These are phyloP conservation scores for Aramus guarauna DNA, from an alignment of 2,113 vertebrate genomes.

Conservation along the genomic window DNA sequence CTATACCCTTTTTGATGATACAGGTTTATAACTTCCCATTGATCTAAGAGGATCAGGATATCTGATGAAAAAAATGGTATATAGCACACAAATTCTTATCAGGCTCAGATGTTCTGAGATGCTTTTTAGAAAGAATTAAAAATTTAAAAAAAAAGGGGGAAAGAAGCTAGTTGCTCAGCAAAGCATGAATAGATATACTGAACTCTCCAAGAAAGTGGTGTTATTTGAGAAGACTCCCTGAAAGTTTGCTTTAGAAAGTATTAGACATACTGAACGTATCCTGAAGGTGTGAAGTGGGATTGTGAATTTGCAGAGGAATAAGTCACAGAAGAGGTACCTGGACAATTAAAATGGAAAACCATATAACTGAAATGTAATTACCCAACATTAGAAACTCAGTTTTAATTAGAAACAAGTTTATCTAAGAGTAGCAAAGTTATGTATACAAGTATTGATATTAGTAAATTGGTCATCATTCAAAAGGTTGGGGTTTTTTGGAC, in stretches of 20 bases:
- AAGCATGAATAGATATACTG: neutral
- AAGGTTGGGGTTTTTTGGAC: fast-evolving
- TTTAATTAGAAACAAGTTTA: neutral
- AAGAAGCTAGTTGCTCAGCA: neutral
- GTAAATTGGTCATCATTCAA: neutral
- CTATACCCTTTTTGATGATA: too few species aligned
- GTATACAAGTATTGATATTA: neutral
- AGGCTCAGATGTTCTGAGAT: neutral
- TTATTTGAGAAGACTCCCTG: neutral
- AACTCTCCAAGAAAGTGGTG: neutral
- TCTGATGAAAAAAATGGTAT: neutral
- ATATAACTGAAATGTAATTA: neutral
- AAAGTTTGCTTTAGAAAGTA: neutral
- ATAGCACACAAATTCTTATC: neutral
- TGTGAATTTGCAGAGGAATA: neutral
- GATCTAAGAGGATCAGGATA: neutral
- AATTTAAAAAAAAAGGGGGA: fast-evolving
- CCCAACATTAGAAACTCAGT: neutral
- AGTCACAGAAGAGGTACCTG: neutral
- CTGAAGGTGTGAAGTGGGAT: neutral
- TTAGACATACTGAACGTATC: neutral
- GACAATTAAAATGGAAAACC: neutral
- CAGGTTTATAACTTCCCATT: neutral
- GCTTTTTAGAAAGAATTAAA: neutral
- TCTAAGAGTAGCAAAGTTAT: neutral